Conservation (phyloP, 2,113 vertebrate genomes). For the Macrotus californicus region DNA sequence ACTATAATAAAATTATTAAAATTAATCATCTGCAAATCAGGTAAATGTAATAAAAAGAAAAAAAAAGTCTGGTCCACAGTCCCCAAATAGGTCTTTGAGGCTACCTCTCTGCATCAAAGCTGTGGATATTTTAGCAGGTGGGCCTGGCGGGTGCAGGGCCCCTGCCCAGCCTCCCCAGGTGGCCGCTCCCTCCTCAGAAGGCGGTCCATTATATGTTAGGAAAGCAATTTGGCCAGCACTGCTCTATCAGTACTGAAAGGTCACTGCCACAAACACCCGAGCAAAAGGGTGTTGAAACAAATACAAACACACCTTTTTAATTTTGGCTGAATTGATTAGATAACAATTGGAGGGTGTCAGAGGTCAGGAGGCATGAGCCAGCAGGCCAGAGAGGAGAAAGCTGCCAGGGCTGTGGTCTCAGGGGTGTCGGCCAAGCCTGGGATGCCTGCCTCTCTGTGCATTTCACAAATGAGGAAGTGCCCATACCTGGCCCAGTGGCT, state of each 20-base stretch:
- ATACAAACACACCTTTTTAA: slow-evolving; percentile 85
- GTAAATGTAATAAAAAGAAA: accelerated
- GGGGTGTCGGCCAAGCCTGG: slow-evolving; percentile 60
- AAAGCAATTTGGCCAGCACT: slow-evolving; percentile 73
- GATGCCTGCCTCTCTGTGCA: slow-evolving; percentile 23
- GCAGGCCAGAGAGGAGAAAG: slow-evolving; percentile 77
- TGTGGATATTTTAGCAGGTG: neutral
- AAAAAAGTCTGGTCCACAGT: accelerated
- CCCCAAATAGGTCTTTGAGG: too few relatives aligned
- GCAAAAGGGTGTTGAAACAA: slow-evolving; percentile 76
- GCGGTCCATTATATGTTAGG: slow-evolving; percentile 81
- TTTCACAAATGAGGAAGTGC: slow-evolving; percentile 76
- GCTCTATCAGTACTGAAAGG: slow-evolving; percentile 78
- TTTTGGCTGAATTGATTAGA: slow-evolving; percentile 83
- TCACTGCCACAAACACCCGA: slow-evolving; percentile 74
- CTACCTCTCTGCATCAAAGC: neutral
- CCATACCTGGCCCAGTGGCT: slow-evolving; percentile 49
- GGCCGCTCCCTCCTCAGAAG: slow-evolving; percentile 58
- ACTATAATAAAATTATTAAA: neutral
- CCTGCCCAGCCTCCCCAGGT: slow-evolving; percentile 33
- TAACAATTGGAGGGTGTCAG: slow-evolving; percentile 80
- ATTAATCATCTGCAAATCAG: too few relatives aligned
- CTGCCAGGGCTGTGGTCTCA: slow-evolving; percentile 70
- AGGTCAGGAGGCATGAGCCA: slow-evolving; percentile 78
- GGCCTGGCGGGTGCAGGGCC: neutral